These are phyloP conservation scores for Hypomecis punctinalis DNA, from an alignment of 2,888 invertebrate species.

Conservation along the genomic window DNA sequence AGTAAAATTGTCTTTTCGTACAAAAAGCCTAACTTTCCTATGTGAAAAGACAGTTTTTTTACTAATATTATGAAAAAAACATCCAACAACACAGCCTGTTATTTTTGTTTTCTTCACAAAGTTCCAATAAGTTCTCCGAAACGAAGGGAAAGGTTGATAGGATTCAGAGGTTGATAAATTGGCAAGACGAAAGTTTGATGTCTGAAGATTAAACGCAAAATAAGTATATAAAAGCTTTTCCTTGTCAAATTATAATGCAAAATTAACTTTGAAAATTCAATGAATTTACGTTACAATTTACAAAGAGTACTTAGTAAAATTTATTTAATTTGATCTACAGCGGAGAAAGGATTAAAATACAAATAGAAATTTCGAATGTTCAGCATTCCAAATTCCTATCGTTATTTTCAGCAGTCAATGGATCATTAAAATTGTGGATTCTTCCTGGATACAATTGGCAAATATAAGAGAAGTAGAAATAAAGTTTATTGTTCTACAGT, in stretches of 20 bases:
- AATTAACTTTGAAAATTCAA: constrained; percentile 6
- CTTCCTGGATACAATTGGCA: too few relatives aligned
- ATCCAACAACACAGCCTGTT: neutral
- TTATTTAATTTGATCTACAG: too few relatives aligned
- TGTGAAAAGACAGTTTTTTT: too few relatives aligned
- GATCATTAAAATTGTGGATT: too few relatives aligned
- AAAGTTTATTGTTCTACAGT: too few relatives aligned
- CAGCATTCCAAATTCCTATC: too few relatives aligned
- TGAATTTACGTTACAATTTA: constrained; percentile 1
- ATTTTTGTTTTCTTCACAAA: neutral
- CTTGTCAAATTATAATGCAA: constrained; percentile 14
- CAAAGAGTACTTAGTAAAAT: neutral
- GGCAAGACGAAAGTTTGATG: constrained; percentile 9
- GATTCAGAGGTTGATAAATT: constrained; percentile 9
- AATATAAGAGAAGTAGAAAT: too few relatives aligned
- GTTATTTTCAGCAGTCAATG: too few relatives aligned
- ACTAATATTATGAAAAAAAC: neutral
- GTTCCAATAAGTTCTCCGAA: constrained; percentile 2
- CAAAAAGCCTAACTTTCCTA: too few relatives aligned
- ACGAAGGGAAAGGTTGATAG: neutral
- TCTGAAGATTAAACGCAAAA: constrained; percentile 19
- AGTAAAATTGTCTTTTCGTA: too few relatives aligned
- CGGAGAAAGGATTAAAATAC: too few relatives aligned
- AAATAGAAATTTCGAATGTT: too few relatives aligned
- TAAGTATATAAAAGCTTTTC: constrained; percentile 28